Evolutionary conservation across 92 coral and sea anemone species (phyloP), one percentile per base, ranked within the genome.

Genomic region (Bergia sp.): DNA sequence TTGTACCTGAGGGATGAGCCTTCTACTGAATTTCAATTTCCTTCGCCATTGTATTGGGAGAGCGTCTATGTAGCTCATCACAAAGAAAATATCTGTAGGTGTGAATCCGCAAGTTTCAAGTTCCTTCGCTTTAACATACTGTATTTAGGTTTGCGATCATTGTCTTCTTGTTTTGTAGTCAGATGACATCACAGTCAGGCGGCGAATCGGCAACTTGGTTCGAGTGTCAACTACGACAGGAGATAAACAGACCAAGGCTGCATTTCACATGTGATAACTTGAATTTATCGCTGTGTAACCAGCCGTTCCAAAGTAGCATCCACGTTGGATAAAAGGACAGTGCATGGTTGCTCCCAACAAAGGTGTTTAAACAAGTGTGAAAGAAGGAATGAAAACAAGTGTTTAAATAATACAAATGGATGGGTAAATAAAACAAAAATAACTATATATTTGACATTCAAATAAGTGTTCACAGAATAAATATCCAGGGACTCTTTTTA

Each of bases 131-230:
- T 71, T 16, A 10, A 13, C 37, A 77, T 79, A 3, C 23, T 16
- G 42, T n/a, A n/a, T n/a, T n/a, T n/a, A 21, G 8, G 15, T 12
- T 20, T 57, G 8, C 15, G 1, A 74, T 0, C 79, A 20, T n/a
- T 21, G 42, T 20, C 65, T 23, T n/a, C 74, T 7, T 45, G 55
- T 84, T 84, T 36, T 29, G 21, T 53, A 84, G 87, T 84, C 87
- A 50, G 87, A 84, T 84, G 87, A 84, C 23, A 45, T 84, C 37
- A 45, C 87, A 45, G 39, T 84, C 67, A 84, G 87, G 66, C 78
- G 87, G 47, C 50, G 87, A 72, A 53, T 84, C 79, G 77, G 79
- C 77, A 72, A 84, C 12, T 50, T 84, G 87, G 87, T 84, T 23
- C 79, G 79, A 16, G 75, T 66, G n/a, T 39, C 79, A 37, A 44